Conservation (phyloP, 2,888 invertebrate species). For the Spodoptera exigua region DNA sequence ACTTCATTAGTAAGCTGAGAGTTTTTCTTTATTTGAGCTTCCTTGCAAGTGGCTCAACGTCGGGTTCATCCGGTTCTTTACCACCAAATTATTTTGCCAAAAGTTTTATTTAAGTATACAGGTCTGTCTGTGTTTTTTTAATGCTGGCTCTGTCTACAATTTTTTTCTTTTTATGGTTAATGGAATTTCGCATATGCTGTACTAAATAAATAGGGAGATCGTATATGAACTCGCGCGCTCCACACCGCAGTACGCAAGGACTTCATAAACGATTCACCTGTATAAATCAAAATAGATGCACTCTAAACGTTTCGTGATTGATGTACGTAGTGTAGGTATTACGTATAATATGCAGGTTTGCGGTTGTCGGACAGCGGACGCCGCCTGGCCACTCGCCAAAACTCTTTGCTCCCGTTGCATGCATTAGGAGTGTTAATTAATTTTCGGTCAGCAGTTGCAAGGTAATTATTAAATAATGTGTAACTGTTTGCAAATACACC, state of each 20-base stretch:
- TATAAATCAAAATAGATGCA: constrained; percentile 64
- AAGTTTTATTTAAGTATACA: no score
- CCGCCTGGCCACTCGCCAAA: constrained; percentile 78
- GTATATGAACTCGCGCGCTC: constrained; percentile 22
- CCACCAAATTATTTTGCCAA: no score
- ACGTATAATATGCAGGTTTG: constrained; percentile 73
- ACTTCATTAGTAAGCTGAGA: constrained; percentile 50
- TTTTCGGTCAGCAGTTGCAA: constrained; percentile 60
- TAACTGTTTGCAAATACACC: constrained; percentile 22
- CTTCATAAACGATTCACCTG: constrained; percentile 57
- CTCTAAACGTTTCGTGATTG: constrained; percentile 65
- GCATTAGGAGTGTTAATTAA: constrained; percentile 79
- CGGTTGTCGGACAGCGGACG: constrained; percentile 69
- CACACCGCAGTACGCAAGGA: constrained; percentile 56
- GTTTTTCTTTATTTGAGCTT: constrained; percentile 45
- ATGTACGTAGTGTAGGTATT: constrained; percentile 61
- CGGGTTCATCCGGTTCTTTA: no score
- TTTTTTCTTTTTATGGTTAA: background rate
- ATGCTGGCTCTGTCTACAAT: background rate
- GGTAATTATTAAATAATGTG: constrained; percentile 33
- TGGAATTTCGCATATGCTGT: constrained; percentile 7
- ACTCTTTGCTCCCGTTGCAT: constrained; percentile 77
- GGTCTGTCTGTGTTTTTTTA: background rate
- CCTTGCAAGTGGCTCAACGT: constrained; percentile 29
- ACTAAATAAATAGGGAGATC: constrained; percentile 29